Evolutionary conservation across 2,888 invertebrate species (phyloP).

Genomic region (Eurois occulta): DNA sequence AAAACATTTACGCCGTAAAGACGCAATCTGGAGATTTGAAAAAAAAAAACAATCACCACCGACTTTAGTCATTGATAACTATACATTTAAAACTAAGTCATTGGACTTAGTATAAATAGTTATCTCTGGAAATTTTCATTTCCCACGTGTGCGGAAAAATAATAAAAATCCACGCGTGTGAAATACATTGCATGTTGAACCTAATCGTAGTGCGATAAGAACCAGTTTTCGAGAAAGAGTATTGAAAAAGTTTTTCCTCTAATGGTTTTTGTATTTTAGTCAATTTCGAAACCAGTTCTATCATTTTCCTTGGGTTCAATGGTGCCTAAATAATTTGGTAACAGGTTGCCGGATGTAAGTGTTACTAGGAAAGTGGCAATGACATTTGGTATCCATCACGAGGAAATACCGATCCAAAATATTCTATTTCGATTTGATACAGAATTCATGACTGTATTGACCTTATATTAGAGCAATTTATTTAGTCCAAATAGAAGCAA

Average conservation of each 20-base stretch:
- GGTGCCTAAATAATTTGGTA: neutral
- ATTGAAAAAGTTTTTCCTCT: neutral
- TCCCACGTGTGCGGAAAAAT: too few relatives aligned
- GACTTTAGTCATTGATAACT: too few relatives aligned
- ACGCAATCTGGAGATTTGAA: too few relatives aligned
- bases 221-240: too few relatives aligned
- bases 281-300: neutral
- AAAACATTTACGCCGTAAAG: too few relatives aligned
- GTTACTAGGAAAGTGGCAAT: conserved; percentile 74
- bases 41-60: too few relatives aligned
- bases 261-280: neutral
- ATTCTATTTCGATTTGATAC: conserved; percentile 71
- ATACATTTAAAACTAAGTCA: too few relatives aligned
- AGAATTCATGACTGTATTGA: conserved; percentile 74
- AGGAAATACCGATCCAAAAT: conserved; percentile 70
- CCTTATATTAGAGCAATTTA: conserved; percentile 62
- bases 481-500: conserved; percentile 14
- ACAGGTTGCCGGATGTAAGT: conserved; percentile 26
- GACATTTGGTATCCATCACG: conserved; percentile 73
- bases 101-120: too few relatives aligned
- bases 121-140: too few relatives aligned
- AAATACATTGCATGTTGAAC: too few relatives aligned
- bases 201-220: too few relatives aligned
- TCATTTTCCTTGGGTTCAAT: neutral
- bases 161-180: too few relatives aligned